Percentiles rank a stretch among this genome's conserved stretches.
These are phyloP conservation scores for Clitarchus hookeri DNA, from an alignment of 2,888 invertebrate genomes.

Conservation along the genomic window DNA sequence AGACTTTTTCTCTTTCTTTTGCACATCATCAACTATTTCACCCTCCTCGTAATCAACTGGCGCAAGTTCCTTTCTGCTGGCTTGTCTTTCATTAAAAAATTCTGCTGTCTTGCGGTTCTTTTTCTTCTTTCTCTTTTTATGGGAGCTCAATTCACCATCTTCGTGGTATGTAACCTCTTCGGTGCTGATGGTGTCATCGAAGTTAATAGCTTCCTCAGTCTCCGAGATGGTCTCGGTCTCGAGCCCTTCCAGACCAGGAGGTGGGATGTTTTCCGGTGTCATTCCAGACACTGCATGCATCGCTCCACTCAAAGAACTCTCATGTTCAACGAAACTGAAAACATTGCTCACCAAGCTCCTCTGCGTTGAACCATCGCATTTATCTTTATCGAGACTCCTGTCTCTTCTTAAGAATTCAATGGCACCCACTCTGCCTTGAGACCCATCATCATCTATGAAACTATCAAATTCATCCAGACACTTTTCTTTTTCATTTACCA, in stretches of 20 bases:
- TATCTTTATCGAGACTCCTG: not conserved
- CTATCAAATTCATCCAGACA: not conserved
- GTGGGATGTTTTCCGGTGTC: conserved; percentile 42
- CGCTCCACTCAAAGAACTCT: conserved; percentile 43
- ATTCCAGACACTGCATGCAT: conserved; percentile 44
- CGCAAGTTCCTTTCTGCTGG: conserved; percentile 17
- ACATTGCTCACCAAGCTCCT: not conserved
- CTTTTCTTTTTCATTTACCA: conserved; percentile 24
- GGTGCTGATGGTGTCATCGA: conserved; percentile 60
- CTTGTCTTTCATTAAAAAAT: not conserved
- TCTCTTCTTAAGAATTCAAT: not conserved
- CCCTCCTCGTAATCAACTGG: conserved; percentile 59
- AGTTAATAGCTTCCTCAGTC: conserved; percentile 69
- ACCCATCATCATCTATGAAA: not conserved
- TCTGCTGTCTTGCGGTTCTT: conserved; percentile 29
- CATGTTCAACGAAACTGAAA: conserved; percentile 42
- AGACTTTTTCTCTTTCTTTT: conserved; percentile 43
- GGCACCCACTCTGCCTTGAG: not conserved
- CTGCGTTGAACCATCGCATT: not conserved
- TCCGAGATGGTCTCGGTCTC: conserved; percentile 78
- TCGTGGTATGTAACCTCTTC: conserved; percentile 36
- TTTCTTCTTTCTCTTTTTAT: conserved; percentile 41
- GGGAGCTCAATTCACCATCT: conserved; percentile 38
- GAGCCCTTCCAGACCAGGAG: conserved; percentile 61
- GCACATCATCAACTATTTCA: conserved; percentile 60